Conservation (phyloP, 2,797 vertebrate species). For the Orientallactaga sibirica region DNA sequence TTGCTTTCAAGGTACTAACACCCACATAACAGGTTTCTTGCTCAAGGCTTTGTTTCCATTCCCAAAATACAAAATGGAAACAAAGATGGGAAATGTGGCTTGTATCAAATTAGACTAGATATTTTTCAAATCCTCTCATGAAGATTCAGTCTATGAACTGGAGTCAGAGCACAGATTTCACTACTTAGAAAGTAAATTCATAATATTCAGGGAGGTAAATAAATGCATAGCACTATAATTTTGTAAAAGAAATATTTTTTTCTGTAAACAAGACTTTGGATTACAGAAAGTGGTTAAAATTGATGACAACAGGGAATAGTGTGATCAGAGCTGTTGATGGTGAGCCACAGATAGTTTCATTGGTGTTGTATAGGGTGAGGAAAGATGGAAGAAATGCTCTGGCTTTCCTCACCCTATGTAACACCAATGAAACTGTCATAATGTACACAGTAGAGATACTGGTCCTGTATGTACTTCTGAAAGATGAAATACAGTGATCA, state of each 20-base stretch:
- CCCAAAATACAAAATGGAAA: constrained; percentile 7
- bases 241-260: neutral
- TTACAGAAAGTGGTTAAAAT: constrained; percentile 36
- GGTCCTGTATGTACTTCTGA: neutral
- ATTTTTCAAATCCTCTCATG: neutral
- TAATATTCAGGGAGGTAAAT: neutral
- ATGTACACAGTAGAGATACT: neutral
- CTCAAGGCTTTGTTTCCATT: constrained; percentile 36
- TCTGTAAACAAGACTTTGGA: neutral
- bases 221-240: neutral
- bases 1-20: constrained; percentile 14
- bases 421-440: neutral
- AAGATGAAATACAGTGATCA: neutral
- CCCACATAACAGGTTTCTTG: constrained; percentile 28
- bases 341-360: neutral
- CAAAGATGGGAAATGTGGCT: constrained; percentile 30
- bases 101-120: neutral
- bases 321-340: neutral
- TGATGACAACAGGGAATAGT: neutral
- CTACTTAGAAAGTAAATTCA: neutral
- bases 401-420: neutral
- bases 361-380: too few species aligned
- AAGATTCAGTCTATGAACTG: constrained; percentile 37
- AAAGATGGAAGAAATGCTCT: neutral
- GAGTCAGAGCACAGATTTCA: neutral